A percentile compares a stretch with the other conserved stretches of the same genome.
Conservation (phyloP, 1,140 invertebrate species). For the Parasteatoda tepidariorum region DNA sequence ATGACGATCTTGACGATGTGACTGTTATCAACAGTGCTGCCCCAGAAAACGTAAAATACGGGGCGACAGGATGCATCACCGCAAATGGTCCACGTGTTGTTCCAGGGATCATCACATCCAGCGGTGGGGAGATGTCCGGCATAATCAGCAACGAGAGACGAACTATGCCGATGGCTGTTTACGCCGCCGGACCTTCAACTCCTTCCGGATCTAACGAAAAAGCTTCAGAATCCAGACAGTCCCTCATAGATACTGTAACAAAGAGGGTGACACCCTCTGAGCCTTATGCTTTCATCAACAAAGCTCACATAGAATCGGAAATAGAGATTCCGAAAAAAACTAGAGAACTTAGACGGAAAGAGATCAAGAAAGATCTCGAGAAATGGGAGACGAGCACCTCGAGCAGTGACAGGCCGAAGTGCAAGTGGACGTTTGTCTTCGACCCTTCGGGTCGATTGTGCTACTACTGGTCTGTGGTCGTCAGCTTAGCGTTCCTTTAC, state of each 20-base stretch:
- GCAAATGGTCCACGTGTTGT: slow-evolving; percentile 76
- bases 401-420: slow-evolving; percentile 67
- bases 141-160: slow-evolving; percentile 68
- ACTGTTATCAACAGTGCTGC: slow-evolving; percentile 75
- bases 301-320: slow-evolving; percentile 64
- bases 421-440: slow-evolving; percentile 85
- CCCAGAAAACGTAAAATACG: slow-evolving; percentile 74
- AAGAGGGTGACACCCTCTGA: slow-evolving; percentile 73
- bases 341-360: slow-evolving; percentile 71
- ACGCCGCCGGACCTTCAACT: slow-evolving; percentile 65
- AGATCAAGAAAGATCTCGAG: slow-evolving; percentile 76
- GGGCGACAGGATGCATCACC: slow-evolving; percentile 71
- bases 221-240: slow-evolving; percentile 73
- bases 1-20: slow-evolving; percentile 77
- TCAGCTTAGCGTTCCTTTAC: slow-evolving; percentile 97
- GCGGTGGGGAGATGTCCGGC: slow-evolving; percentile 66
- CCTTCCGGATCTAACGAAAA: slow-evolving; percentile 62
- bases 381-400: slow-evolving; percentile 68
- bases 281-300: slow-evolving; percentile 67
- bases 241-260: slow-evolving; percentile 77
- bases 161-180: slow-evolving; percentile 64
- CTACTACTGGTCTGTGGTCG: slow-evolving; percentile 97
- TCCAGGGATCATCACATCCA: slow-evolving; percentile 74
- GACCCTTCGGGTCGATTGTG: slow-evolving; percentile 82
- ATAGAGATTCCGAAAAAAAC: slow-evolving; percentile 61